Base-by-base conservation (phyloP, 2,113 vertebrate genomes). In the Boulengeromyrus knoepffleri region DNA sequence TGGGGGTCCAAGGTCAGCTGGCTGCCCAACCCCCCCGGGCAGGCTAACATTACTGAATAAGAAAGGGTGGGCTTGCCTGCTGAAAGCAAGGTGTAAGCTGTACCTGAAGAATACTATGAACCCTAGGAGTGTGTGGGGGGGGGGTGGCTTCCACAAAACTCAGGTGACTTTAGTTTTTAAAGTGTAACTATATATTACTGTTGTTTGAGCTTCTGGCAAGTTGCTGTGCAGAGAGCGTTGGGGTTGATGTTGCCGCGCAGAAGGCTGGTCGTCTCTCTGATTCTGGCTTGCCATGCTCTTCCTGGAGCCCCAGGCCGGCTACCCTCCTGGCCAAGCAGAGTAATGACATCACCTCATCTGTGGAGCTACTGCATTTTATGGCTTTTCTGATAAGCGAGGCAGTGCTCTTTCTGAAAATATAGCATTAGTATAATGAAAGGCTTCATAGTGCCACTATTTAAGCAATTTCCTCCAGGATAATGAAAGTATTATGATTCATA, bases 321-420 rank as follows among this genome's bases (percentile, higher is more conserved):
- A 50, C 24, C 42, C 10, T 86, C 21, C 24, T 50, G 27, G 47
- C 46, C 12, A 86, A 49, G 46, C 46, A 50, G 45, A 50, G 24
- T 50, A 86, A 86, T 50, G 45, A 86, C 84, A 86, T 86, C 84
- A 50, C 84, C 84, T 27, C 45, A 49, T 86, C 46, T 86, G 47
- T 27, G 84, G 45, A 50, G 84, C 84, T 50, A 46, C 47, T 86
- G 17, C 9, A 15, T 70, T 13, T 70, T 27, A 70, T 31, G 62
- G 27, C 62, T 31, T 70, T 70, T 70, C 62, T 70, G 62, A 70
- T 70, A 70, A 70, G 62, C 27, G 10, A 70, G n/a, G 27, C n/a
- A 31, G 27, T 70, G 62, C 62, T 70, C 58, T 66, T 66, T 66
- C 62, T 70, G 62, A 70, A 70, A 31, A 70, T 70, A 70, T 27